A percentile compares a stretch with the other conserved stretches of the same genome.
Conservation (phyloP, 2,888 invertebrate genomes). For the Cactoblastis cactorum region DNA sequence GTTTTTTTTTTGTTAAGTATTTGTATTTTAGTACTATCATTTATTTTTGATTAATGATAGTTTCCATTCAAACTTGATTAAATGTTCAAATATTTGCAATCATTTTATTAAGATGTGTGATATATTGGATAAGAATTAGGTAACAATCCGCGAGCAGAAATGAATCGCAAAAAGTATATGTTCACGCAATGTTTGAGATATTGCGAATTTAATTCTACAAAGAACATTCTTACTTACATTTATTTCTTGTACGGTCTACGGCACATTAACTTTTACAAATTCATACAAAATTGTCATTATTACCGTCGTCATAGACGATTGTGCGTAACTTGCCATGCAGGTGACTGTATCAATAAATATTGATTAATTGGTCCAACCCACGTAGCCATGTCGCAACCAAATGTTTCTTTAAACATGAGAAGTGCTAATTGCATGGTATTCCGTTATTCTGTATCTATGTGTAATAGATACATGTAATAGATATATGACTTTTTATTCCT, state of each 20-base stretch:
- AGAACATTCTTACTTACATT: background rate
- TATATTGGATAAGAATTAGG: background rate
- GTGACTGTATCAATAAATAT: background rate
- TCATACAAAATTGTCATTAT: too few species aligned
- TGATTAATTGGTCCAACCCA: constrained; percentile 2
- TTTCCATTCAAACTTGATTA: background rate
- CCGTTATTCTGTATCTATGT: background rate
- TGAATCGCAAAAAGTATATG: background rate
- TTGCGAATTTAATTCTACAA: background rate
- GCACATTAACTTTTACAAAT: too few species aligned
- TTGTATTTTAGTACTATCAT: background rate
- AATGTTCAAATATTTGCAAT: background rate
- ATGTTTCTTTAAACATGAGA: background rate
- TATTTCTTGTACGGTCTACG: too few species aligned
- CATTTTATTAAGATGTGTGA: background rate
- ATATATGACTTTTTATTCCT: too few species aligned
- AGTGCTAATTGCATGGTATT: background rate
- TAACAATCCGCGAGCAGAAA: background rate
- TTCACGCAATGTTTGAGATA: background rate
- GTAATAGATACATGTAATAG: background rate
- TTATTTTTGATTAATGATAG: background rate
- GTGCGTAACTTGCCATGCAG: too few species aligned
- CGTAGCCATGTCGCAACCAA: background rate
- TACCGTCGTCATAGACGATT: too few species aligned
- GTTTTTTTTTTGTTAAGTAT: background rate